Conservation (phyloP, 2,797 vertebrate genomes). For the Coranthus polyacanthus region DNA sequence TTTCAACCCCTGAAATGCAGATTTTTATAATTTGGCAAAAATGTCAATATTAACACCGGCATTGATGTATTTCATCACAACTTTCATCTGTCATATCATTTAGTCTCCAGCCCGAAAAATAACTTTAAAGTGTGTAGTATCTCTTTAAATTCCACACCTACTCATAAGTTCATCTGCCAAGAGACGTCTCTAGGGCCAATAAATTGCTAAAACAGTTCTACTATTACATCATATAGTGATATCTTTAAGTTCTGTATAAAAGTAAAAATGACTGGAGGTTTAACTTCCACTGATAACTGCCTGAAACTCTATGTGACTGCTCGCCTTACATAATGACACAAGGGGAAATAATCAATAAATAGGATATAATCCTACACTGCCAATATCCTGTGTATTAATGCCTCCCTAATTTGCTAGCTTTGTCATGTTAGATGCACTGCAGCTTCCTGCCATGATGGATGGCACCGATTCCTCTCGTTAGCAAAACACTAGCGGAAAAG, state of each 20-base stretch:
- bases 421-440: conserved; percentile 8
- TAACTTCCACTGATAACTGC: conserved; percentile 5
- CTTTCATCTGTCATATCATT: too few species aligned
- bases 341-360: conserved; percentile 43
- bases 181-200: conserved; percentile 21
- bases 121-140: too few species aligned
- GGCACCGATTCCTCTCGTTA: conserved; percentile 4
- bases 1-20: too few species aligned
- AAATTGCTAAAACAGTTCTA: conserved; percentile 8
- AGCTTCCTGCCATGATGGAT: conserved; percentile 35
- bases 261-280: conserved; percentile 15
- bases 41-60: too few species aligned
- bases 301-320: background rate
- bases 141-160: conserved; percentile 13
- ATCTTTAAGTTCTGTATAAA: conserved; percentile 3
- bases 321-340: conserved; percentile 5
- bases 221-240: conserved; percentile 20
- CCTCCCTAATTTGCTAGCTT: conserved; percentile 35
- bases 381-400: conserved; percentile 35
- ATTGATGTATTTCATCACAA: too few species aligned
- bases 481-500: conserved; percentile 2
- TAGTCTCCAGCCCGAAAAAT: too few species aligned
- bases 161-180: conserved; percentile 24
- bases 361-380: conserved; percentile 29
- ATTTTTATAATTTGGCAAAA: too few species aligned